Evolutionary conservation across 1,140 invertebrate genomes (phyloP).

Genomic region (Magallana gigas): DNA sequence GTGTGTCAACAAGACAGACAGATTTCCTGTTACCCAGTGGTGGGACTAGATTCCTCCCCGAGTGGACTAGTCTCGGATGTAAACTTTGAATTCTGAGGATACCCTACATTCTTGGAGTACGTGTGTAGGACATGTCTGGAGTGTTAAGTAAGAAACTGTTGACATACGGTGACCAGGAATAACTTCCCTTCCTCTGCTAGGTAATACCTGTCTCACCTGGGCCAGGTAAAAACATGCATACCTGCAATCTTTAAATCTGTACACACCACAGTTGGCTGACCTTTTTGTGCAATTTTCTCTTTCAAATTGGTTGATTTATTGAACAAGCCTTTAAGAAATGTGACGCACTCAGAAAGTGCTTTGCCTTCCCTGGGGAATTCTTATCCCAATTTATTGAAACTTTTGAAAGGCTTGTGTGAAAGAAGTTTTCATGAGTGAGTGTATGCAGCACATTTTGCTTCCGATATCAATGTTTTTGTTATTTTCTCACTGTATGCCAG

Average conservation of each 20-base stretch:
- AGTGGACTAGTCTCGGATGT: too few species aligned
- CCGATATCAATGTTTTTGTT: background rate
- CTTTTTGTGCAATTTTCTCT: slow-evolving; percentile 21
- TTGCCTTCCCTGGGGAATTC: slow-evolving; percentile 8
- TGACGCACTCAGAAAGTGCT: slow-evolving; percentile 13
- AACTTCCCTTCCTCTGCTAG: background rate
- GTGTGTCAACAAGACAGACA: too few species aligned
- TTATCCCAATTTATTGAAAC: background rate
- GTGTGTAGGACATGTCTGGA: too few species aligned
- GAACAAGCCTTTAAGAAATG: slow-evolving; percentile 10
- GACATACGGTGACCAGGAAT: background rate
- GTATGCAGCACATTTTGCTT: background rate
- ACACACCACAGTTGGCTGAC: background rate
- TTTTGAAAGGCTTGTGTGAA: slow-evolving; percentile 11
- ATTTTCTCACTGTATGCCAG: background rate
- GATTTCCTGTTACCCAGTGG: too few species aligned
- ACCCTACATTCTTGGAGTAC: too few species aligned
- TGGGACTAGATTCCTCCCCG: too few species aligned
- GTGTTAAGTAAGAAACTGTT: background rate
- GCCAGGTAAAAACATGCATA: background rate
- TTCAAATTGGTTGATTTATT: slow-evolving; percentile 34
- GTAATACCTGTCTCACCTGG: background rate
- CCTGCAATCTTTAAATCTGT: background rate
- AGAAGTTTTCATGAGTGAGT: background rate
- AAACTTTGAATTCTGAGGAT: too few species aligned